phyloP scores from a whole-genome alignment of 2,888 invertebrate species.

The Hybos culiciformis region DNA sequence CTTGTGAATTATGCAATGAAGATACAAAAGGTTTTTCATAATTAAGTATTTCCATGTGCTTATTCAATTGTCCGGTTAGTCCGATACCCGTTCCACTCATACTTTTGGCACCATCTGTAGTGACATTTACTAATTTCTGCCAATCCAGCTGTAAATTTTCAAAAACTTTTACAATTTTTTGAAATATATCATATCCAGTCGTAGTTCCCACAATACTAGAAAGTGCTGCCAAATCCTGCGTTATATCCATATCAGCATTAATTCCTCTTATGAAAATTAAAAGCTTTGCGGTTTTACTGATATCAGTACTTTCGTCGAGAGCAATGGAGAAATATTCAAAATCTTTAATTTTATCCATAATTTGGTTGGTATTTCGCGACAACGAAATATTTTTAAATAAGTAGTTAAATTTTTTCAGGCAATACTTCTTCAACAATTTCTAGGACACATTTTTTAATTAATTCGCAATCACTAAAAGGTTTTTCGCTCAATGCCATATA shows the following conservation, averaged over 20 bases:
- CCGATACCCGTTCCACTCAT: no score
- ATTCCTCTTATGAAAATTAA: background rate
- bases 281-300: background rate
- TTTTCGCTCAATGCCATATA: background rate
- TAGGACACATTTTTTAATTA: background rate
- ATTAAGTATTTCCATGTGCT: no score
- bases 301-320: background rate
- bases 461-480: background rate
- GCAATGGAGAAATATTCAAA: background rate
- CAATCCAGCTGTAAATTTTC: no score
- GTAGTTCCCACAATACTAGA: background rate
- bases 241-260: background rate
- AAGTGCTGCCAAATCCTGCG: background rate
- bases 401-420: background rate
- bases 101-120: no score
- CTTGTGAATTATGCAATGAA: no score
- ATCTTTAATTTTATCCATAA: background rate
- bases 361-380: background rate
- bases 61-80: no score
- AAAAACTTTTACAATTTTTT: no score
- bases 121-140: no score
- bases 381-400: background rate
- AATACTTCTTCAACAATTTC: background rate
- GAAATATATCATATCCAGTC: background rate
- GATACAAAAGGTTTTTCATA: no score